A percentile compares a stretch with the other conserved stretches of the same genome.
Conservation (phyloP, 53 echinoderm and acorn worm species). For the Luidia sarsii region DNA sequence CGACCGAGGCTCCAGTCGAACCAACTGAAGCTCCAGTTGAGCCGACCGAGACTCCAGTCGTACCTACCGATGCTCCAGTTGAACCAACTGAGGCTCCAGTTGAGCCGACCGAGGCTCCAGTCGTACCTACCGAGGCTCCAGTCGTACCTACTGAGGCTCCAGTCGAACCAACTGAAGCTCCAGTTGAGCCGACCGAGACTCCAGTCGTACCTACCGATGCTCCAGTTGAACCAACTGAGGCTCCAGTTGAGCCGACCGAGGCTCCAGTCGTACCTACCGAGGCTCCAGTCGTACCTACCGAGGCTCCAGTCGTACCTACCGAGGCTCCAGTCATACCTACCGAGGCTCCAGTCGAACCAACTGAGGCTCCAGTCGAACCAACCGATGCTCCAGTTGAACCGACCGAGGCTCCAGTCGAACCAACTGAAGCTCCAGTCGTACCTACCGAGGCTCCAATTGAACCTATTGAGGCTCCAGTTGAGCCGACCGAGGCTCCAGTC, state of each 20-base stretch:
- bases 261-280: neutral
- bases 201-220: neutral
- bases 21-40: neutral
- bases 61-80: neutral
- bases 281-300: neutral
- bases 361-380: neutral
- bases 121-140: neutral
- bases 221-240: neutral
- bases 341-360: constrained; percentile 3
- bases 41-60: neutral
- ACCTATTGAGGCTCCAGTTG: neutral
- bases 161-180: neutral
- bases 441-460: neutral
- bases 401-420: neutral
- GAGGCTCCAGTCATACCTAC: neutral
- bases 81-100: neutral
- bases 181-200: neutral
- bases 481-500: neutral
- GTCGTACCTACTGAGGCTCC: neutral
- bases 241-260: neutral
- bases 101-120: constrained; percentile 7
- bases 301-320: neutral
- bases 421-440: constrained; percentile 2
- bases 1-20: constrained; percentile 4
- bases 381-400: neutral